Conservation (phyloP, 2,113 vertebrate genomes). For the Laterallus jamaicensis region DNA sequence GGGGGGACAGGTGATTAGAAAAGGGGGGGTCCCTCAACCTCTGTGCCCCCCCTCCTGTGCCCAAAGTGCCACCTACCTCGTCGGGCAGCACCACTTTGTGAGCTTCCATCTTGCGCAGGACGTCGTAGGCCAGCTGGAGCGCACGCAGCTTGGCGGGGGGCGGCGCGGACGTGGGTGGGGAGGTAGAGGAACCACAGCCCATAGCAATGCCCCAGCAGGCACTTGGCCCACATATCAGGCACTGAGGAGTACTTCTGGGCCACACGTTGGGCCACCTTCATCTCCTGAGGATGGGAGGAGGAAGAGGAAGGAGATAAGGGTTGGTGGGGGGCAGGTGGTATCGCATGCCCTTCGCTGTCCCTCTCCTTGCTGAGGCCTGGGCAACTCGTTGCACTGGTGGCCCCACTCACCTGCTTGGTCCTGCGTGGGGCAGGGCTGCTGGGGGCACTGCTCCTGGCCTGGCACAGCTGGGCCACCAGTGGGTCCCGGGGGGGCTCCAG, state of each 20-base stretch:
- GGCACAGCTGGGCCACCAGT: constrained; percentile 71
- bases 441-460: constrained; percentile 85
- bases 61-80: constrained; percentile 73
- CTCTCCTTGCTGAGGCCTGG: background rate
- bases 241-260: constrained; percentile 87
- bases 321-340: rapidly evolving
- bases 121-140: constrained; percentile 88
- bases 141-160: constrained; percentile 83
- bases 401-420: constrained; percentile 86
- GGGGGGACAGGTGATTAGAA: background rate
- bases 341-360: background rate
- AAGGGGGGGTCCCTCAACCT: too few relatives aligned
- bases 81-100: constrained; percentile 91
- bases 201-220: constrained; percentile 92
- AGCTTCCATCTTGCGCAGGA: constrained; percentile 92
- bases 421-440: constrained; percentile 91
- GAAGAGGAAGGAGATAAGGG: background rate
- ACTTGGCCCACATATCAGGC: constrained; percentile 93
- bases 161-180: constrained; percentile 86
- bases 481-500: constrained; percentile 87
- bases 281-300: constrained; percentile 78
- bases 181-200: constrained; percentile 96
- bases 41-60: background rate
- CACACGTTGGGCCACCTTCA: constrained; percentile 89
- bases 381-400: rapidly evolving